Evolutionary conservation across 2,113 vertebrate species (phyloP), one percentile per base, ranked within the genome.

Genomic region (Telmatochromis bifrenatus): DNA sequence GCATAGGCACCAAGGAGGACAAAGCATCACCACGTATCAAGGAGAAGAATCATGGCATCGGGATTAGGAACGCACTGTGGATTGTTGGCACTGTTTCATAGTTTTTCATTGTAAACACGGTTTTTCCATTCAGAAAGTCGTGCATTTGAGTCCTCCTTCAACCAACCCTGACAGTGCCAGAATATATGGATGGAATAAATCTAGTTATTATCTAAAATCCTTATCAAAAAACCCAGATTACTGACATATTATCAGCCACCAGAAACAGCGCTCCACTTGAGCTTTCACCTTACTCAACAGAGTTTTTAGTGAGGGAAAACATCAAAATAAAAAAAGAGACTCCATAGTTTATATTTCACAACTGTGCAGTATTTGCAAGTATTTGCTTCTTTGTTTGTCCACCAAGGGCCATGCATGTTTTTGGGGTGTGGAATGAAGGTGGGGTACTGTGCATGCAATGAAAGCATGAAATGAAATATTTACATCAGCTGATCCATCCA

Each of bases 11-110:
- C 28, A 33, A 60, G 56, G 28, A 0, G 1, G 56, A 33, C 56
- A 60, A 60, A 0, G 28, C 56, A 60, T 33, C 56, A 60, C 56
- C 28, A 10, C 2, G 0, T 33, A 10, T 60, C 56, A 60, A 60
- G 15, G 2, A 60, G 56, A 60, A 60, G 56, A 60, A 60, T 10
- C 56, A 1, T 19, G 3, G 2, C 56, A 60, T 60, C 0, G 0
- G 0, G 26, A 31, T 31, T 10, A 60, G 14, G 26, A 31, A 31
- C 0, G 2, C 56, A 60, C 1, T 6, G 8, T 31, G 8, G 5
- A 6, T 31, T 60, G 0, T 60, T 31, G 14, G 56, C 56, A 60
- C 56, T 1, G 15, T 33, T 33, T 60, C 56, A 60, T 60, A 60
- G 28, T 33, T 60, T 60, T 31, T 60, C 15, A 60, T 33, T 1